Evolutionary conservation across 2,113 vertebrate species (phyloP).

Genomic region (Xiphorhynchus elegans): DNA sequence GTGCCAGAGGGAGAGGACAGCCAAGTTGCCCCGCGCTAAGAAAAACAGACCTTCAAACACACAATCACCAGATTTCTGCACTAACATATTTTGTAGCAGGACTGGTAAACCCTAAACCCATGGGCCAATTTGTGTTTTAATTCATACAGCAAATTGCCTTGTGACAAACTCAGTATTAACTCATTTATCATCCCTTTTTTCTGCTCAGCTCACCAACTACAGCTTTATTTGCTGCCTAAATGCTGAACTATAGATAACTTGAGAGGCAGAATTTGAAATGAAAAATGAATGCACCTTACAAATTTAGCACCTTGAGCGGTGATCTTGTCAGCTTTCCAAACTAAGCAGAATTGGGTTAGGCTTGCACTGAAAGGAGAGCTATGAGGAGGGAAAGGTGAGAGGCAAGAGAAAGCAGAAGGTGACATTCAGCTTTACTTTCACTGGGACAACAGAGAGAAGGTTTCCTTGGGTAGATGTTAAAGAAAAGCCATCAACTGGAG

Average conservation of each 20-base stretch:
- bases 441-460: not conserved
- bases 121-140: conserved; percentile 48
- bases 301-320: not conserved
- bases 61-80: not conserved
- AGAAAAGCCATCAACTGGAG: not conserved
- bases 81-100: not conserved
- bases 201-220: conserved; percentile 12
- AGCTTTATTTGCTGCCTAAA: conserved; percentile 40
- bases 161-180: conserved; percentile 53
- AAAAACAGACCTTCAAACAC: conserved; percentile 31
- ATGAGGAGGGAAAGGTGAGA: not conserved
- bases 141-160: conserved; percentile 52
- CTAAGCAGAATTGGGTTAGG: conserved; percentile 28
- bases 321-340: conserved; percentile 42
- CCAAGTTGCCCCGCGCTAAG: not conserved
- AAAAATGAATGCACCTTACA: conserved; percentile 41
- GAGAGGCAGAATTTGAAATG: conserved; percentile 41
- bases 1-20: conserved; percentile 35
- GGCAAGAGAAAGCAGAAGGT: not conserved
- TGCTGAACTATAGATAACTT: not conserved
- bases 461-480: not conserved
- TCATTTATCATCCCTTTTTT: conserved; percentile 55
- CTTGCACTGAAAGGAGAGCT: not conserved
- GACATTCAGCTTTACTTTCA: conserved; percentile 2
- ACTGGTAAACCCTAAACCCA: conserved; percentile 23